Base-by-base conservation (phyloP, 1,140 invertebrate species). In the Euura saliciscinereae region DNA sequence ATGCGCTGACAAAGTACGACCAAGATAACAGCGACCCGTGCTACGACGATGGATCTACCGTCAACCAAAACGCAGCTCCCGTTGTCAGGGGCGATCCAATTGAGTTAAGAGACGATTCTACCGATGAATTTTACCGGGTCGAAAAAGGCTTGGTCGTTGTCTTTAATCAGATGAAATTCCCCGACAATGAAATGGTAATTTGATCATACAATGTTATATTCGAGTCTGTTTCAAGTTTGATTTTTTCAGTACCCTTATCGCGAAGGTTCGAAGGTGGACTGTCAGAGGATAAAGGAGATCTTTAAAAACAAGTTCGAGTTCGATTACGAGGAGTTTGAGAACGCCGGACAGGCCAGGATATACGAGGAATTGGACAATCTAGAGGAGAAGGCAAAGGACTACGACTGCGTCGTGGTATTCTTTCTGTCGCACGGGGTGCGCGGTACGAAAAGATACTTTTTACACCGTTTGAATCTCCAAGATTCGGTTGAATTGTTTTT, bases 401-500 rank as follows among this genome's bases (percentile, higher is more conserved):
- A 79, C 28, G 74, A 80, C 43, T 78, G 77, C 45, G 46, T 83
- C 44, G 75, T 82, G 64, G 43, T 83, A 4, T 82, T 73, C n/a
- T 79, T 83, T 71, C 73, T 83, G 44, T 79, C 74, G 67, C 82
- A 83, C 73, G 82, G 82, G 42, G 72, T 59, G n/a, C n/a, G 28
- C 28, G 28, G 75, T 79, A 75, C 44, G 4, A 64, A 13, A 10
- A 64, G 65, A 66, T 28, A 7, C 28, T 1, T 28, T 28, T 28
- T 1, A 28, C 28, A 28, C 28, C 28, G 28, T 28, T 28, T 28
- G 28, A 28, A 28, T 28, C 28, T 28, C 28, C 28, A 28, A 28
- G 28, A 28, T 28, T 1, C 28, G 28, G 28, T 0, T 28, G 28
- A 28, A 28, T 28, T 28, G 28, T 28, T 28, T 28, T 28, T 28